Evolutionary conservation across 2,113 vertebrate genomes (phyloP).

Genomic region (Hyla sarda): DNA sequence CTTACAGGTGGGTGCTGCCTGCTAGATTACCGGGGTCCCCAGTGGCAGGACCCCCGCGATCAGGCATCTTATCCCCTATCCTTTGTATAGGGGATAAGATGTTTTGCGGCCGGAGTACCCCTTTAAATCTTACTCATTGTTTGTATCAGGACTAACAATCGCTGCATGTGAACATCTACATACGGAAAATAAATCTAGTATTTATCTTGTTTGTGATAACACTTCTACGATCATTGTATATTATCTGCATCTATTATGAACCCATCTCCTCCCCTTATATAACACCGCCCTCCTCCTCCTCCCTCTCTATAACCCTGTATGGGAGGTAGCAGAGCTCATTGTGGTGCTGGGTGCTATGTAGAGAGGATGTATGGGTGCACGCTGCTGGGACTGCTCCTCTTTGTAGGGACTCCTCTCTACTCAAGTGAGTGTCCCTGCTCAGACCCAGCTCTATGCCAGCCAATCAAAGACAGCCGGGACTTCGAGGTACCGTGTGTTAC

Average conservation of each 20-base stretch:
- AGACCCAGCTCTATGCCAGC: constrained; percentile 67
- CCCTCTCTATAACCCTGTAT: fast-evolving
- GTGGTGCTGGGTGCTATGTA: neutral
- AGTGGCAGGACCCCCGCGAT: no score
- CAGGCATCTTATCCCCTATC: no score
- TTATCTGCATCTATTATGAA: neutral
- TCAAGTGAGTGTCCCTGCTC: constrained; percentile 66
- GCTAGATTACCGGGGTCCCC: no score
- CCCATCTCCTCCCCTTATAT: neutral
- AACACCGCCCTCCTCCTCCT: neutral
- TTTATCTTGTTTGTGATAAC: no score
- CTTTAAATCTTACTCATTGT: no score
- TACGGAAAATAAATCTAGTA: no score
- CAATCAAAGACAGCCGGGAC: constrained; percentile 53
- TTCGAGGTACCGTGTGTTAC: constrained; percentile 62
- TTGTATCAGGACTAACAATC: no score
- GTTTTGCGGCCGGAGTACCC: no score
- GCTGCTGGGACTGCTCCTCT: neutral
- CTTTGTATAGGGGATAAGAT: no score
- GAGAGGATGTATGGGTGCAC: neutral
- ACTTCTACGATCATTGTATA: no score
- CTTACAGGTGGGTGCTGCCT: no score
- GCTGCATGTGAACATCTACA: no score
- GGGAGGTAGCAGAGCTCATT: fast-evolving
- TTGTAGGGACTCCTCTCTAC: neutral